These are phyloP conservation scores for Spatula clypeata DNA, from an alignment of 2,797 vertebrate genomes.

Conservation along the genomic window DNA sequence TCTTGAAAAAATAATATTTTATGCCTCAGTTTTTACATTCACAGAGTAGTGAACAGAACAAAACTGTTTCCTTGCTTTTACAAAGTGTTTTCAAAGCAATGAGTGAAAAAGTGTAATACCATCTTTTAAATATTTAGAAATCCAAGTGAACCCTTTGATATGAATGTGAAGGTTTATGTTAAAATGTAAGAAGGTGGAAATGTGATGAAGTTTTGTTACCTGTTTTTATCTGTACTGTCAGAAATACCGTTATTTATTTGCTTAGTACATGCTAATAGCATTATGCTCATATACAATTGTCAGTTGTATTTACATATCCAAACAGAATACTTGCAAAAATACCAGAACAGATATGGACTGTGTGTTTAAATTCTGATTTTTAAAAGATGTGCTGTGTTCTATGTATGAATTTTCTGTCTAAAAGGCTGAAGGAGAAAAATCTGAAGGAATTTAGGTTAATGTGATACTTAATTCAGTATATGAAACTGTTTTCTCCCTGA, in stretches of 20 bases:
- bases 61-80: background rate
- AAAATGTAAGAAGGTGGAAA: slow-evolving; percentile 23
- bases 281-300: background rate
- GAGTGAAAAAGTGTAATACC: background rate
- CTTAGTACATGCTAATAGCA: background rate
- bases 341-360: background rate
- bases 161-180: slow-evolving; percentile 34
- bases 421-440: background rate
- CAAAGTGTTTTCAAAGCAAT: background rate
- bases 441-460: background rate
- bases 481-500: background rate
- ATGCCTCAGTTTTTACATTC: background rate
- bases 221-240: background rate
- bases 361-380: slow-evolving; percentile 8
- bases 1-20: background rate
- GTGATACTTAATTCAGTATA: background rate
- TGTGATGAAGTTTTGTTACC: background rate
- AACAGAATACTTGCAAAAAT: slow-evolving; percentile 21
- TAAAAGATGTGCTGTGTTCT: background rate
- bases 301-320: slow-evolving; percentile 21
- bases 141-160: slow-evolving; percentile 41
- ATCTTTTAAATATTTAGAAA: slow-evolving; percentile 56
- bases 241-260: background rate
- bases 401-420: background rate
- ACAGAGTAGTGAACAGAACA: background rate